Conservation (phyloP, 2,113 vertebrate species). For the Todiramphus saurophagus region DNA sequence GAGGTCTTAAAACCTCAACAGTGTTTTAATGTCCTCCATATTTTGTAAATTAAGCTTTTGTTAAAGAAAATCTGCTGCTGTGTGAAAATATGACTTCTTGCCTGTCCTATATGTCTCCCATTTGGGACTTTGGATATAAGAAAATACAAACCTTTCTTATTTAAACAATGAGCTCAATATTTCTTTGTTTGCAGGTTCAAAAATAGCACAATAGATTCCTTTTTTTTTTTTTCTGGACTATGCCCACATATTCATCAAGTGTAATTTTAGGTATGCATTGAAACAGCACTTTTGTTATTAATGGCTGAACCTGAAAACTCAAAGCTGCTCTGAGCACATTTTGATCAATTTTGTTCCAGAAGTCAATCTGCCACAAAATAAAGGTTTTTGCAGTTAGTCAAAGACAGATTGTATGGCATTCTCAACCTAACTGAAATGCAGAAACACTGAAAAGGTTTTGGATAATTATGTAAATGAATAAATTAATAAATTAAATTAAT, state of each 20-base stretch:
- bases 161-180: background rate
- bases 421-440: background rate
- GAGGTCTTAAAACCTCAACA: background rate
- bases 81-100: background rate
- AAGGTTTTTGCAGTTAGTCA: background rate
- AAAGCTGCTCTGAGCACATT: background rate
- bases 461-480: background rate
- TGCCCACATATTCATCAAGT: background rate
- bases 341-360: background rate
- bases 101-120: background rate
- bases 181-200: background rate
- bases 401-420: background rate
- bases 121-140: background rate
- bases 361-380: background rate
- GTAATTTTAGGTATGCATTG: background rate
- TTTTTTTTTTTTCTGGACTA: background rate
- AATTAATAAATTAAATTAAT: background rate
- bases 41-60: background rate
- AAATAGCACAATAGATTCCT: background rate
- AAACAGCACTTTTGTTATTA: background rate
- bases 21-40: background rate
- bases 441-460: background rate
- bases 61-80: background rate
- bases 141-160: background rate
- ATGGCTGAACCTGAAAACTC: background rate